Evolutionary conservation across 2,797 vertebrate species (phyloP).

Genomic region (Picus viridis): DNA sequence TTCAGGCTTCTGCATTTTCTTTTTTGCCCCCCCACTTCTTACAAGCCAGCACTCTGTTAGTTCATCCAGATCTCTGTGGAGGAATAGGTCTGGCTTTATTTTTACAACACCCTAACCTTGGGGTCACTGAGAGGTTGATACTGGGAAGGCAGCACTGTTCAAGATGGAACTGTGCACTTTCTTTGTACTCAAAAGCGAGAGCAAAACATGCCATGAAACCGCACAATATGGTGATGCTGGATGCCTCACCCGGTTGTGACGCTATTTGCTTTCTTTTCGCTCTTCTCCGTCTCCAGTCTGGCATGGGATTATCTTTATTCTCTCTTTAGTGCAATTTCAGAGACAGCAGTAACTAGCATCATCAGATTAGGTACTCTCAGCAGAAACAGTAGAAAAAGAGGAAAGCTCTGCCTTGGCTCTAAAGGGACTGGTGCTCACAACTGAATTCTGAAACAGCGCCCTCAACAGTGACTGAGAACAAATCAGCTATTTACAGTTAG

Average conservation of each 20-base stretch:
- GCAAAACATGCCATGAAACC: neutral
- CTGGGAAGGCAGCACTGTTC: neutral
- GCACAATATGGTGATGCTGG: accelerated
- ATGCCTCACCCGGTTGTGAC: accelerated
- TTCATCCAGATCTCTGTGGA: conserved; percentile 5
- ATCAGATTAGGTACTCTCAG: neutral
- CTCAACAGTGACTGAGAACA: neutral
- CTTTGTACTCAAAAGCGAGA: neutral
- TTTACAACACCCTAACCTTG: neutral
- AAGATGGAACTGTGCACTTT: neutral
- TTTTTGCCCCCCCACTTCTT: neutral
- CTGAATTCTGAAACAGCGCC: neutral
- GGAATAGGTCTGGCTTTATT: neutral
- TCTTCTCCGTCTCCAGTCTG: neutral
- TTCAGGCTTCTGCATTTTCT: neutral
- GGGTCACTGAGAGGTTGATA: neutral
- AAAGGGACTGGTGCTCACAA: neutral
- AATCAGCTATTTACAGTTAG: neutral
- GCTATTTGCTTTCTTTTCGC: neutral
- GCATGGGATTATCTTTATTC: neutral
- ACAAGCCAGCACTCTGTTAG: neutral
- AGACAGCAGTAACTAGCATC: neutral
- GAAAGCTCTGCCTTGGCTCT: neutral
- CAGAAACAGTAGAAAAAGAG: neutral
- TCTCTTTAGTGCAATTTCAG: neutral